These are phyloP conservation scores for Macrotis lagotis DNA, from an alignment of 2,113 vertebrate genomes.

Conservation along the genomic window DNA sequence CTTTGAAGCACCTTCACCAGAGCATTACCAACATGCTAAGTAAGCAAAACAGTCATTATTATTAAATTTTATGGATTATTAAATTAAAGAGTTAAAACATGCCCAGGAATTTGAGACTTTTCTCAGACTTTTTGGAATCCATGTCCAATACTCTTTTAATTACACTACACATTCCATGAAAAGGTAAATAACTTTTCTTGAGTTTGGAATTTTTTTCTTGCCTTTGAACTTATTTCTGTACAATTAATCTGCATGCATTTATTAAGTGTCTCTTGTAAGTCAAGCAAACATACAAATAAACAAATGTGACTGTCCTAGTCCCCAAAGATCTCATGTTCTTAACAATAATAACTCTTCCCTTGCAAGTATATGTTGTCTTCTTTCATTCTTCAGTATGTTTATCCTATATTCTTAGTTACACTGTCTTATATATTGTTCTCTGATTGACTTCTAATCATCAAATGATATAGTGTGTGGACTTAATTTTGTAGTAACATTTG, in stretches of 20 bases:
- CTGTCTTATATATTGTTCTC: too few relatives aligned
- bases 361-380: neutral
- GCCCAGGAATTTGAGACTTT: neutral
- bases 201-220: neutral
- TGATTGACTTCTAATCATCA: too few relatives aligned
- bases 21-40: neutral
- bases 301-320: neutral
- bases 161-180: neutral
- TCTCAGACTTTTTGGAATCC: neutral
- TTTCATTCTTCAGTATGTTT: neutral
- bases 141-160: neutral
- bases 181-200: neutral
- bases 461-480: neutral
- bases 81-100: neutral
- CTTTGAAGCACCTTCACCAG: neutral
- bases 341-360: neutral
- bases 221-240: neutral
- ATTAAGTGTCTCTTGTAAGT: neutral
- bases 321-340: neutral
- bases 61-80: neutral
- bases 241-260: neutral
- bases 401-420: neutral
- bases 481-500: neutral
- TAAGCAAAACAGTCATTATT: neutral
- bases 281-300: neutral